phyloP scores from a whole-genome alignment of 92 coral and sea anemone genomes.

The Scolanthus callimorphus region DNA sequence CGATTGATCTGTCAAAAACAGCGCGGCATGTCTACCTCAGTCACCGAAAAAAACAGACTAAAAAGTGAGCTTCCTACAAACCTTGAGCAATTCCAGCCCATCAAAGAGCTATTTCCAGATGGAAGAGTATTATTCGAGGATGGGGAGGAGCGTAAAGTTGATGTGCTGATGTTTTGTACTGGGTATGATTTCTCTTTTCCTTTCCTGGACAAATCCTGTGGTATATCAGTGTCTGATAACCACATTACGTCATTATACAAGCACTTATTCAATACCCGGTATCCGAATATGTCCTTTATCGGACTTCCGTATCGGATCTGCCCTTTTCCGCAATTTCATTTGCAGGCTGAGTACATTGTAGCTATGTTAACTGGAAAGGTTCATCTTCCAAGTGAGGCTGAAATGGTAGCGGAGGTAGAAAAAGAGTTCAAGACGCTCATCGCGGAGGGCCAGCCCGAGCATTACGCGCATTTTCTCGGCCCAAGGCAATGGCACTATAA shows the following conservation, averaged over 20 bases:
- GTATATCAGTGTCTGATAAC: conserved; percentile 44
- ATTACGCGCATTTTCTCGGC: conserved; percentile 65
- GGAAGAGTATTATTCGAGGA: conserved; percentile 55
- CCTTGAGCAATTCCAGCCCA: conserved; percentile 38
- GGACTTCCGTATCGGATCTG: conserved; percentile 60
- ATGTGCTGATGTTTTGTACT: conserved; percentile 77
- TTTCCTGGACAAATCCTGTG: conserved; percentile 57
- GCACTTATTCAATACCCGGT: conserved; percentile 65
- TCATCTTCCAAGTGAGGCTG: conserved; percentile 48
- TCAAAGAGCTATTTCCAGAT: conserved; percentile 36
- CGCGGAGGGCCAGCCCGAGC: conserved; percentile 37
- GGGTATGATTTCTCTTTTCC: conserved; percentile 82
- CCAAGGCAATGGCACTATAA: conserved; percentile 62
- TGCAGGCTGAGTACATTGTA: conserved; percentile 61
- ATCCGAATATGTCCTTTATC: conserved; percentile 65
- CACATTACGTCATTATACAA: conserved; percentile 68
- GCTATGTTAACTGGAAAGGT: conserved; percentile 54
- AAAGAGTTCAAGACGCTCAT: conserved; percentile 49
- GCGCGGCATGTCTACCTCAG: conserved; percentile 68
- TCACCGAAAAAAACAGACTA: conserved; percentile 35
- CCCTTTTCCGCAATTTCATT: conserved; percentile 75
- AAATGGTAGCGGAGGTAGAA: conserved; percentile 69
- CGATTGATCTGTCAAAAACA: conserved; percentile 43
- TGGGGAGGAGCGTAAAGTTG: conserved; percentile 39
- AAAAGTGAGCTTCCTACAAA: conserved; percentile 50